A percentile compares a stretch with the other conserved stretches of the same genome.
phyloP scores from a whole-genome alignment of 2,113 vertebrate genomes.

The Gallinago media region DNA sequence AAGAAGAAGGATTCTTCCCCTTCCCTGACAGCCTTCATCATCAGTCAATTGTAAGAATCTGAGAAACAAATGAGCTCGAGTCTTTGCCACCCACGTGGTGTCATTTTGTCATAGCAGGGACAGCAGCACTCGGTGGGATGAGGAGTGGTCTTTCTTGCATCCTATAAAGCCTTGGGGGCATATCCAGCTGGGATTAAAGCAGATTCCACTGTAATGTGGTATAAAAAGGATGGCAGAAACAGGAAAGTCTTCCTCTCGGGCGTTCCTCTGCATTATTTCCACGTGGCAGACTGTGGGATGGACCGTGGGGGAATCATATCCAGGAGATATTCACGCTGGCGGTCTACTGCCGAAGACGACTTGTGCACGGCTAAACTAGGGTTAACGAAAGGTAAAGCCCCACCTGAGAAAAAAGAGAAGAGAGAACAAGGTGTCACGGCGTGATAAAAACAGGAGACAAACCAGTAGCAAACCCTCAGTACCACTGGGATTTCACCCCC shows the following conservation, averaged over 20 bases:
- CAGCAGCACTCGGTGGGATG: not conserved
- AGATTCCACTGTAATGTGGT: slow-evolving; percentile 52
- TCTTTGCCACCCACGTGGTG: not conserved
- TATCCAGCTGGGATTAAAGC: slow-evolving; percentile 72
- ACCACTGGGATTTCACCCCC: accelerated
- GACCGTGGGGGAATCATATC: slow-evolving; percentile 98
- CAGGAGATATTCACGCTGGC: slow-evolving; percentile 97
- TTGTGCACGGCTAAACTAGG: slow-evolving; percentile 92
- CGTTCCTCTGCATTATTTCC: slow-evolving; percentile 87
- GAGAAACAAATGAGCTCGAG: slow-evolving; percentile 28
- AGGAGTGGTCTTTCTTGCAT: slow-evolving; percentile 45
- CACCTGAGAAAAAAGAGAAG: slow-evolving; percentile 73
- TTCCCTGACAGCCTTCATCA: slow-evolving; percentile 39
- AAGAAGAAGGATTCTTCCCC: slow-evolving; percentile 1
- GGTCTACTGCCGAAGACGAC: slow-evolving; percentile 88
- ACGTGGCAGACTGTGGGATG: slow-evolving; percentile 94
- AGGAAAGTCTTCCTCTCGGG: slow-evolving; percentile 52
- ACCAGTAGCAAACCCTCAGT: accelerated
- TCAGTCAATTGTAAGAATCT: not conserved
- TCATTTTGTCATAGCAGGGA: not conserved
- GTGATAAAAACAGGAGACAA: accelerated
- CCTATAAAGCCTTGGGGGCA: slow-evolving; percentile 36
- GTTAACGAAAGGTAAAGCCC: slow-evolving; percentile 92
- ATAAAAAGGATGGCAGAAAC: slow-evolving; percentile 52
- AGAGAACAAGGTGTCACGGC: accelerated